Conservation (phyloP, 2,113 vertebrate species). For the Nothobranchius furzeri region DNA sequence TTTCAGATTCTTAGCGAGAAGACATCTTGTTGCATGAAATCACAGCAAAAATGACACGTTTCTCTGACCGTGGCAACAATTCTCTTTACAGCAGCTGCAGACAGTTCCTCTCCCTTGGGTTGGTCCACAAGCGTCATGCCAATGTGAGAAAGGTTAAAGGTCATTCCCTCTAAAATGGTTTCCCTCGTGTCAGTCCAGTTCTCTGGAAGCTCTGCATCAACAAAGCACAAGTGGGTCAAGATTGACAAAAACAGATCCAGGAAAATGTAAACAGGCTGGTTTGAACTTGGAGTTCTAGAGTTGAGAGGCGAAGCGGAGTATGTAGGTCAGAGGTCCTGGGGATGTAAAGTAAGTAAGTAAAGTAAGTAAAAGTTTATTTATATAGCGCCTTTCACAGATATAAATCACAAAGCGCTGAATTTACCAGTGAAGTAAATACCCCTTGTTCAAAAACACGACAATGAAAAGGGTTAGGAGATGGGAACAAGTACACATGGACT, state of each 20-base stretch:
- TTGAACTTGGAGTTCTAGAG: constrained; percentile 32
- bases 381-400: no score
- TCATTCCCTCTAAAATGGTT: constrained; percentile 91
- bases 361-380: no score
- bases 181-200: constrained; percentile 96
- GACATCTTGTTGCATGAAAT: neutral
- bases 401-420: no score
- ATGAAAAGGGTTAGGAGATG: constrained; percentile 6
- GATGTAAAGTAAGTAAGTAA: constrained; percentile 25
- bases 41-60: neutral
- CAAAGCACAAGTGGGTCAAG: constrained; percentile 4
- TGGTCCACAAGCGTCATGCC: constrained; percentile 95
- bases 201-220: constrained; percentile 87
- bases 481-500: constrained; percentile 15
- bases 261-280: constrained; percentile 45
- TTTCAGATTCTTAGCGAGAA: neutral
- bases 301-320: constrained; percentile 32
- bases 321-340: constrained; percentile 52
- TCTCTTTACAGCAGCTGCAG: constrained; percentile 89
- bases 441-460: constrained; percentile 17
- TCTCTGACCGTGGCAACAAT: constrained; percentile 88
- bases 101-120: constrained; percentile 93
- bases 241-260: constrained; percentile 22
- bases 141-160: constrained; percentile 92
- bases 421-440: constrained; percentile 29